Evolutionary conservation across 1,140 invertebrate genomes (phyloP), one percentile per base, ranked within the genome.

Genomic region (Drosophila serrata): DNA sequence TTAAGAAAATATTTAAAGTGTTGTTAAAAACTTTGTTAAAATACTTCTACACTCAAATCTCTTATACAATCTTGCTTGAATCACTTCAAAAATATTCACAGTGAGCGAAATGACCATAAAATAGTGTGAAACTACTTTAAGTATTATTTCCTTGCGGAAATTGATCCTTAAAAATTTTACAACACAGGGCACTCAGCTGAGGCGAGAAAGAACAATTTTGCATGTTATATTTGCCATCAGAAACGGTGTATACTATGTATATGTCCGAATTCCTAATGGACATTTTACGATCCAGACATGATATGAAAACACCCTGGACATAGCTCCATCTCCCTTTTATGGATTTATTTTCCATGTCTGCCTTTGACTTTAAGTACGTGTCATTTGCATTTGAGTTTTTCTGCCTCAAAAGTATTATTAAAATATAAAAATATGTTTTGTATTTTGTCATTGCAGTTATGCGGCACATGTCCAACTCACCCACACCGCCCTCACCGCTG

Each of bases 401-500:
- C 22, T 19, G 37, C 19, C 0, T 13, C 29, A 27, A 27, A 40
- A 51, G 19, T 11, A 46, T 62, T 49, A 42, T 80, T 53, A 42
- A 49, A 58, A 75, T 72, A 60, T 1, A 51, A 57, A 78, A 59
- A 42, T 6, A 43, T n/a, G n/a, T 53, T 33, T 81, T 79, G 33
- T 57, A 48, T 45, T 49, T 61, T 69, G 13, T 69, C 60, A 57
- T 90, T 90, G 48, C 86, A 92, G 91, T 92, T 90, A 73, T 91
- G 79, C 82, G 90, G 75, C 90, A 88, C 82, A 91, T 92, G 90
- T 92, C 90, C 55, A 86, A 91, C 63, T 92, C 91, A 55, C 90
- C 91, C 49, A 82, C 91, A 72, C 90, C 91, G 57, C 90, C 91
- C 43, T 91, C 91, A 56, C 91, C 91, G n/a, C 75, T 91, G 45